These are phyloP conservation scores for Agonopterix alstromeriana DNA, from an alignment of 2,888 invertebrate genomes.

Conservation along the genomic window DNA sequence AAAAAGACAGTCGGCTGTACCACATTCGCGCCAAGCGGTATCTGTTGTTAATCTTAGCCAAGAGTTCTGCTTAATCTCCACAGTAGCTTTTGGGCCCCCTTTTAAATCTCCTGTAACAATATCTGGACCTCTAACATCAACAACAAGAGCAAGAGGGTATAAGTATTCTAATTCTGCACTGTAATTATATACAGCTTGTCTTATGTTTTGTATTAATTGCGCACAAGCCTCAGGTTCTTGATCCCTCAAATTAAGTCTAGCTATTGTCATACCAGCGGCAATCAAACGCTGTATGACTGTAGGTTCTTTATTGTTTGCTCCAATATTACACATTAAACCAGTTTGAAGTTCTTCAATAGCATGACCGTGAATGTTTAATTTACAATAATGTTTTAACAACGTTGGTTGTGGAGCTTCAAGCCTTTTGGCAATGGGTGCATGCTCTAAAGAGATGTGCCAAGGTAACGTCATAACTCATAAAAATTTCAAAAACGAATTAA, in stretches of 20 bases:
- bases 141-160: constrained; percentile 64
- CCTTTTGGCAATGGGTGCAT: constrained; percentile 31
- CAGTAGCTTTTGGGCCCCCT: constrained; percentile 44
- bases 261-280: constrained; percentile 65
- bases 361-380: constrained; percentile 43
- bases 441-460: constrained; percentile 63
- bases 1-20: constrained; percentile 72
- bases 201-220: constrained; percentile 59
- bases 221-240: constrained; percentile 58
- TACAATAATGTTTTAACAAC: constrained; percentile 52
- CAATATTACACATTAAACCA: constrained; percentile 66
- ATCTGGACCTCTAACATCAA: constrained; percentile 57
- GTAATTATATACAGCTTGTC: constrained; percentile 67
- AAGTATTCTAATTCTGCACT: constrained; percentile 65
- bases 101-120: constrained; percentile 62
- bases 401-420: constrained; percentile 28
- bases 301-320: constrained; percentile 50
- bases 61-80: constrained; percentile 48
- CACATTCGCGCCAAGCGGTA: constrained; percentile 69
- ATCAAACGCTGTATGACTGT: constrained; percentile 58
- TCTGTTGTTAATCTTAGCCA: constrained; percentile 69
- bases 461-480: constrained; percentile 47
- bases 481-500: too few relatives aligned
- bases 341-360: constrained; percentile 64
- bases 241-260: constrained; percentile 58